Conservation (phyloP, 1,140 invertebrate genomes). For the Colletes gigas region DNA sequence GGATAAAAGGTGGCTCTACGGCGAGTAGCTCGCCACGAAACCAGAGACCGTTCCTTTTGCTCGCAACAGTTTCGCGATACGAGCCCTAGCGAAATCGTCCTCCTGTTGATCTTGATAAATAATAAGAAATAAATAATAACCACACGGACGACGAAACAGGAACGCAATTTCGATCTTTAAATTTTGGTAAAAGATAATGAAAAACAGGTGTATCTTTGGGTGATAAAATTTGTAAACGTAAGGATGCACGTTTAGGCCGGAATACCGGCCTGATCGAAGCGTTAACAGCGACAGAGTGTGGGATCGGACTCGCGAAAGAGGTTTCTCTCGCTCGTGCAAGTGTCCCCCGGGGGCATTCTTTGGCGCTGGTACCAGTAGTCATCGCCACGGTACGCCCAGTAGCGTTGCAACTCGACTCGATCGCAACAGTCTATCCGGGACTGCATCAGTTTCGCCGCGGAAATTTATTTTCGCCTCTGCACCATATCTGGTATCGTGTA, state of each 20-base stretch:
- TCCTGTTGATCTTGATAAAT: too few species aligned
- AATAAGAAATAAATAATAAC: too few species aligned
- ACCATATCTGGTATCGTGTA: slow-evolving; percentile 27
- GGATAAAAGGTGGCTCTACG: slow-evolving; percentile 67
- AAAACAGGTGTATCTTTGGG: too few species aligned
- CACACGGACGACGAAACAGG: not conserved
- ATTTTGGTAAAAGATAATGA: too few species aligned
- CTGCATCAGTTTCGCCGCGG: slow-evolving; percentile 13
- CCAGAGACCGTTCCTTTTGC: slow-evolving; percentile 20
- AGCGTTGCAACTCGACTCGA: slow-evolving; percentile 40
- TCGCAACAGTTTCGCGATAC: not conserved
- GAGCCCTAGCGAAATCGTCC: too few species aligned
- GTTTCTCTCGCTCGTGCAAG: not conserved
- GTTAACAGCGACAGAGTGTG: too few species aligned
- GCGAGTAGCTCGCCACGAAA: slow-evolving; percentile 55
- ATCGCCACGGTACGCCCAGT: slow-evolving; percentile 21
- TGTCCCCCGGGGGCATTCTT: slow-evolving; percentile 15
- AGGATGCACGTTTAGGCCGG: not conserved
- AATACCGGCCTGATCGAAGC: too few species aligned
- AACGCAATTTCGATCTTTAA: not conserved
- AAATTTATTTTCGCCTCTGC: not conserved
- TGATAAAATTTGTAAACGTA: not conserved
- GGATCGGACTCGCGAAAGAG: too few species aligned
- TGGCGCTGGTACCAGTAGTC: slow-evolving; percentile 32
- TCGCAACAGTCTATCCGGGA: slow-evolving; percentile 20